phyloP scores from a whole-genome alignment of 1,140 invertebrate genomes.

The Orchesella cincta region DNA sequence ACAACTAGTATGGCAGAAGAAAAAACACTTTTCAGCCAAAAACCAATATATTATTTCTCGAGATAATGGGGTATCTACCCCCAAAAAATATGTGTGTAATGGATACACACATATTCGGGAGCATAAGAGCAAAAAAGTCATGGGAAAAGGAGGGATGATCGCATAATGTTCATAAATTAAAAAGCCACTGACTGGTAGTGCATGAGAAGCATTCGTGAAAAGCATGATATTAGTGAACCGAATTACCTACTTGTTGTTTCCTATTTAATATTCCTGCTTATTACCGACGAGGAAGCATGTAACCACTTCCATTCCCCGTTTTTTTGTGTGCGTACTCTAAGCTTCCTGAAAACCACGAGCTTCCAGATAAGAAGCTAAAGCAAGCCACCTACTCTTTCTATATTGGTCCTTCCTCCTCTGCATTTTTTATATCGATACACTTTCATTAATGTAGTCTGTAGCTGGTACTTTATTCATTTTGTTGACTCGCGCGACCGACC shows the following conservation, averaged over 20 bases:
- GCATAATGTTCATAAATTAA: conserved; percentile 32
- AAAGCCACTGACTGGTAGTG: conserved; percentile 23
- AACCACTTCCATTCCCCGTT: no score
- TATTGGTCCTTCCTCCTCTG: no score
- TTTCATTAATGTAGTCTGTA: no score
- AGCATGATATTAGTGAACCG: conserved; percentile 12
- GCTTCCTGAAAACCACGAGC: no score
- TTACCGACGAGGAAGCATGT: no score
- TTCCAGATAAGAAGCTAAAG: no score
- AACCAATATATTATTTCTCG: conserved; percentile 6
- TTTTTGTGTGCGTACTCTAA: no score
- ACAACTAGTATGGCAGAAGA: neutral
- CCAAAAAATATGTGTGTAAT: neutral
- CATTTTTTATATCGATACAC: no score
- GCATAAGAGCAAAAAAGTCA: neutral
- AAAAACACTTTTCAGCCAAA: neutral
- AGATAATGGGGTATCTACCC: neutral
- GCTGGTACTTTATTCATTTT: no score
- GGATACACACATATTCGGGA: neutral
- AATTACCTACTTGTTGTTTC: neutral
- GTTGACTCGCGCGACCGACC: conserved; percentile 10
- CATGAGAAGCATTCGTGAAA: conserved; percentile 24
- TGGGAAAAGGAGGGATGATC: conserved; percentile 21
- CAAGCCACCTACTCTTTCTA: no score
- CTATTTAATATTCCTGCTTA: neutral